These are phyloP conservation scores for Passer montanus DNA, from an alignment of 2,113 vertebrate genomes.

Conservation along the genomic window DNA sequence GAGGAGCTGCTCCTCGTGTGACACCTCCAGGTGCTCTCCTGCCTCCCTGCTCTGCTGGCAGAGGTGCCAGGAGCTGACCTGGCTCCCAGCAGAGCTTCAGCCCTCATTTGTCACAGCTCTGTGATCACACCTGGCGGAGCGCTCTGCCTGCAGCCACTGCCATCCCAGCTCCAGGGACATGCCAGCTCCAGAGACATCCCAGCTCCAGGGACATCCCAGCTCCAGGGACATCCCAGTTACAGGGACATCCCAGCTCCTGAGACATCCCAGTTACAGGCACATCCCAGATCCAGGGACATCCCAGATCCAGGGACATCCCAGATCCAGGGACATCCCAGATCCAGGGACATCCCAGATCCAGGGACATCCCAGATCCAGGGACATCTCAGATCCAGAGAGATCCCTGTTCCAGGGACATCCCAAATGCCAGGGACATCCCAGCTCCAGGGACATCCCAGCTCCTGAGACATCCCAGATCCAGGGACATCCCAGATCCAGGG, in stretches of 20 bases:
- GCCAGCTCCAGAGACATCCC: neutral
- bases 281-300: neutral
- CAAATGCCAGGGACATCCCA: neutral
- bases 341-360: neutral
- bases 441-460: neutral
- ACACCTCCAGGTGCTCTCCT: neutral
- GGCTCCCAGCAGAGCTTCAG: neutral
- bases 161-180: neutral
- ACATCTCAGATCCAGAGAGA: neutral
- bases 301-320: neutral
- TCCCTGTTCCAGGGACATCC: no score
- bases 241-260: neutral
- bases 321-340: rapidly evolving
- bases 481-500: neutral
- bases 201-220: neutral
- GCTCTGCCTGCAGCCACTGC: neutral
- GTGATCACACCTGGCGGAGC: neutral
- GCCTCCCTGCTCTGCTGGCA: neutral
- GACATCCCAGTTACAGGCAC: neutral
- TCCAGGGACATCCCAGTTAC: neutral
- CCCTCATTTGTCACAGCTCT: neutral
- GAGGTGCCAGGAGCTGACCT: neutral
- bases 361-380: neutral
- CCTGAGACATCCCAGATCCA: neutral
- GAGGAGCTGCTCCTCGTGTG: neutral